Conservation (phyloP, 2,797 vertebrate genomes). For the Tangara arthus region DNA sequence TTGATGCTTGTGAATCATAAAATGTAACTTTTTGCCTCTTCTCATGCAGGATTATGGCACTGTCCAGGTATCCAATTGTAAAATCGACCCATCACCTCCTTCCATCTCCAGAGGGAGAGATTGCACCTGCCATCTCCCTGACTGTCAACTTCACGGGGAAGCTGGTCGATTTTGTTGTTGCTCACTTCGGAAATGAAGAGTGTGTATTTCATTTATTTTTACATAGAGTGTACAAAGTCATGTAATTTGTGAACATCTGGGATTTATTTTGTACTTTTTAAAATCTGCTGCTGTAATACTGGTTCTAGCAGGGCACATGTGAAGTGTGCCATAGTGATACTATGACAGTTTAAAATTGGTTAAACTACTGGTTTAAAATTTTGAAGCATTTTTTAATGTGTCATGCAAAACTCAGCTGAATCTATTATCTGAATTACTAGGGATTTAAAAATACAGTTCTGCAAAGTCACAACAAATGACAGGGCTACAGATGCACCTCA, state of each 20-base stretch:
- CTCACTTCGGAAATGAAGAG: slow-evolving; percentile 78
- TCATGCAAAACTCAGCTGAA: not conserved
- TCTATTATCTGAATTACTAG: not conserved
- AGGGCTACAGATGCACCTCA: not conserved
- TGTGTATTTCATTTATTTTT: slow-evolving; percentile 45
- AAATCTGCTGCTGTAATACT: not conserved
- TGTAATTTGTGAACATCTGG: not conserved
- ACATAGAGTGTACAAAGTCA: not conserved
- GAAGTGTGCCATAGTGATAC: not conserved
- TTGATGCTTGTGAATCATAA: not conserved
- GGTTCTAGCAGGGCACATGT: not conserved
- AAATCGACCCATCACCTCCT: slow-evolving; percentile 76
- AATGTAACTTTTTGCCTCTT: not conserved
- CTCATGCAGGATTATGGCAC: slow-evolving; percentile 66
- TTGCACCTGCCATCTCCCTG: slow-evolving; percentile 75
- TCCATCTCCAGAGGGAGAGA: slow-evolving; percentile 76
- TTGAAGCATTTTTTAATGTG: not conserved
- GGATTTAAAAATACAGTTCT: not conserved
- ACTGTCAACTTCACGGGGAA: slow-evolving; percentile 67
- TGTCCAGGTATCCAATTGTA: slow-evolving; percentile 74
- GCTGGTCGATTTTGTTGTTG: slow-evolving; percentile 74
- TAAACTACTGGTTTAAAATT: not conserved
- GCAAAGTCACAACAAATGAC: not conserved
- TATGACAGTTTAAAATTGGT: not conserved
- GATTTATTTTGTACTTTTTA: not conserved